These are phyloP conservation scores for Euwallacea similis DNA, from an alignment of 1,140 invertebrate genomes.

Conservation along the genomic window DNA sequence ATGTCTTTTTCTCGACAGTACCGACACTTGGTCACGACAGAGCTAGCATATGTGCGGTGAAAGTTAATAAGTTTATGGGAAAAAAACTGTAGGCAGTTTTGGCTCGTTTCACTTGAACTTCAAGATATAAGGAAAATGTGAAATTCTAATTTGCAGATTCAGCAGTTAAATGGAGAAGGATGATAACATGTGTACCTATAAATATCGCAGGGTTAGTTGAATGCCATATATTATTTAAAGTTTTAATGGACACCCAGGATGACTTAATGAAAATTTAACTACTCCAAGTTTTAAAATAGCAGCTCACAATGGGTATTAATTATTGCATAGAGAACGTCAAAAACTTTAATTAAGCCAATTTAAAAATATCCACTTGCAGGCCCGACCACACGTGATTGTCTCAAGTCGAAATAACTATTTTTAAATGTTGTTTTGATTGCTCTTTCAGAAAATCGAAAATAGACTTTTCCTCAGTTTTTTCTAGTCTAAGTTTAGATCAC, in stretches of 20 bases:
- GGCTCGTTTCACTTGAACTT: neutral
- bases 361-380: slow-evolving; percentile 17
- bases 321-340: slow-evolving; percentile 1
- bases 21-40: slow-evolving; percentile 9
- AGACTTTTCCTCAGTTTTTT: no score
- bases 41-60: slow-evolving; percentile 10
- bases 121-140: neutral
- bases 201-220: no score
- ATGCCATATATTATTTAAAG: no score
- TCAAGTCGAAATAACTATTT: slow-evolving; percentile 9
- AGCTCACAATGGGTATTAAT: no score
- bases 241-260: no score
- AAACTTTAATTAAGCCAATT: slow-evolving; percentile 8
- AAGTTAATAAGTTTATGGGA: slow-evolving; percentile 24
- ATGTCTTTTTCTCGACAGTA: slow-evolving; percentile 1
- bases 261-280: no score
- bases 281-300: no score
- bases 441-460: neutral
- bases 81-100: neutral
- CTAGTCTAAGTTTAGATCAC: no score
- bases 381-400: slow-evolving; percentile 14
- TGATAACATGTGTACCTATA: no score
- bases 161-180: no score
- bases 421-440: slow-evolving; percentile 13
- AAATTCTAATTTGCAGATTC: neutral